Evolutionary conservation across 2,888 invertebrate species (phyloP), one percentile per base, ranked within the genome.

Genomic region (Corythucha ciliata): DNA sequence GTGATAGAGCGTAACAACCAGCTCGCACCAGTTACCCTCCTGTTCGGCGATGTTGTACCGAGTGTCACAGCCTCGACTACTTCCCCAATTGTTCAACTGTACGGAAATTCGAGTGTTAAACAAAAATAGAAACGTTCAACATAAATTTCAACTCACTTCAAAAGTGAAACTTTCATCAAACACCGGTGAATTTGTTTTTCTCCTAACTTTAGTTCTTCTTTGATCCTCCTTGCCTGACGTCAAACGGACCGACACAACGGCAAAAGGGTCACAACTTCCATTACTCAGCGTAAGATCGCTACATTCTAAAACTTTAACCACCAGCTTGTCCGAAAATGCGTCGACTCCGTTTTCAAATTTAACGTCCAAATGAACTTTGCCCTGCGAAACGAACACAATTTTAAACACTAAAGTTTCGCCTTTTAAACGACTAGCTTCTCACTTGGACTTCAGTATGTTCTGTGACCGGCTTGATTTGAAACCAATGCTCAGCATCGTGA

Each of bases 401-500:
- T 40, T 33, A 22, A 42, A 2, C 16, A 33, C 12, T 36, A 3
- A 6, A 46, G 12, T 39, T 20, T 27, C 21, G 4, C 16, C 18
- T 36, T 12, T n/a, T n/a, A n/a, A n/a, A n/a, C n/a, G n/a, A n/a
- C n/a, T n/a, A n/a, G n/a, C n/a, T n/a, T n/a, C n/a, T n/a, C 57
- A 63, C 89, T 70, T 89, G 89, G 50, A 90, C 91, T 71, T 92
- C 91, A 0, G 87, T 85, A 68, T 90, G 88, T 2, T 86, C 84
- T 69, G 91, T 89, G 22, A 90, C 84, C 25, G 86, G 80, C 63
- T 81, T 76, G 68, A 88, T 70, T 46, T 86, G 79, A 68, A 92
- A 91, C 92, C 92, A 92, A 67, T 90, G 86, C 69, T 92, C 92
- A 66, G 87, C 89, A 67, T 87, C 85, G 70, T 90, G 87, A 70